Evolutionary conservation across 1,140 invertebrate genomes (phyloP).

Genomic region (Drosophila orena): DNA sequence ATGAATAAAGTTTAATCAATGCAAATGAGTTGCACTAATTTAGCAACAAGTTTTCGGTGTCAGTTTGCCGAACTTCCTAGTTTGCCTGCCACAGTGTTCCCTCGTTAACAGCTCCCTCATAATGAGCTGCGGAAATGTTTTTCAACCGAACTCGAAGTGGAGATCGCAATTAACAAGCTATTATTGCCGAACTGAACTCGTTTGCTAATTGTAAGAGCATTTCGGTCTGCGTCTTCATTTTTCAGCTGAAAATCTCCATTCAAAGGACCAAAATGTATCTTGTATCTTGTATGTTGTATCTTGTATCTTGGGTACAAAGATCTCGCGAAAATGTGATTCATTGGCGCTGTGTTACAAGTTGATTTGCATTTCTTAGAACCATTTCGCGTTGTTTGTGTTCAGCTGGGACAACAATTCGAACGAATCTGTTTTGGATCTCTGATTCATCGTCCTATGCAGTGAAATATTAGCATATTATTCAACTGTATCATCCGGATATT

Average conservation of each 20-base stretch:
- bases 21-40: constrained; percentile 80
- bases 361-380: constrained; percentile 34
- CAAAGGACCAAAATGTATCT: constrained; percentile 9
- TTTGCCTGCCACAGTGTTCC: constrained; percentile 24
- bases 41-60: constrained; percentile 59
- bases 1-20: constrained; percentile 73
- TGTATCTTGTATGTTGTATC: no score
- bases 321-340: constrained; percentile 13
- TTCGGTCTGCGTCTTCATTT: constrained; percentile 1
- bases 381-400: constrained; percentile 5
- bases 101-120: constrained; percentile 56
- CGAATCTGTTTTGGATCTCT: constrained; percentile 24
- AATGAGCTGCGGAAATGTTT: constrained; percentile 68
- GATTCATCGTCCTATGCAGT: constrained; percentile 16
- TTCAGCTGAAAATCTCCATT: not conserved
- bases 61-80: constrained; percentile 39
- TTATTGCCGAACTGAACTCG: constrained; percentile 30
- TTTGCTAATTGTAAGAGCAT: constrained; percentile 70
- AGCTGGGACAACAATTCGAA: constrained; percentile 10
- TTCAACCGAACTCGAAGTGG: constrained; percentile 19
- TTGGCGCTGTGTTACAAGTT: constrained; percentile 19
- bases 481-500: constrained; percentile 6
- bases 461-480: not conserved
- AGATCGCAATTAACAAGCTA: constrained; percentile 66
- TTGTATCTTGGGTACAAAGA: not conserved